Base-by-base conservation (phyloP, 2,113 vertebrate genomes). In the Probosciger aterrimus region DNA sequence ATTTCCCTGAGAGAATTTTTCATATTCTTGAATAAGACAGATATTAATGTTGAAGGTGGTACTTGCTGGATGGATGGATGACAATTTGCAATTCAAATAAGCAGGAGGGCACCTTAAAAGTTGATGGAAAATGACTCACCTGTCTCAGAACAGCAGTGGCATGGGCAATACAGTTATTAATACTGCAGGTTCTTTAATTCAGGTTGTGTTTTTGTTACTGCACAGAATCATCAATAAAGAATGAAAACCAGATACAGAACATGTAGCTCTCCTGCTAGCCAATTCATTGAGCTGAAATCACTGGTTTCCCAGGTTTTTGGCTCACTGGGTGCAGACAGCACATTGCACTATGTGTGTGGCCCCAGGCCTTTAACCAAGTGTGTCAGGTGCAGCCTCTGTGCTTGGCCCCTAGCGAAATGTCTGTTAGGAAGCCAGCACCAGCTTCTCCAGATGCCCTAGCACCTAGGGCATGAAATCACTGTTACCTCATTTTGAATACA, bases 351-450 rank as follows among this genome's bases (percentile, higher is more conserved):
- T 23, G 15, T 14, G 39, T 20, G 30, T 37, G 22, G 85, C 43
- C 49, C 15, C 23, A 20, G 76, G 63, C 4, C 6, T 57, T 57
- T 30, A 69, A 65, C 41, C 24, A 44, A 44, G 17, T 2, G 1
- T 14, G 43, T 64, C 30, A 55, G 52, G 46, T 46, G 47, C 41
- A 35, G 67, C 2, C 5, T 23, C n/a, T 31, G 35, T 3, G 14
- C 52, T 84, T 1, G 1, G 4, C 37, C 44, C 24, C 47, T 24
- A 3, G 2, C 1, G 6, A 65, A 62, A 57, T 6, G 8, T 15
- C 33, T 37, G 14, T 5, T 16, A 14, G 18, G 19, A 70, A 55
- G 16, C 18, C 10, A 33, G 14, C 5, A 52, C 57, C 31, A 30
- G 39, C 50, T 65, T 11, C 65, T 67, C 69, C 18, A 63, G 68